phyloP scores from a whole-genome alignment of 2,797 vertebrate genomes.

The Chelonia mydas region DNA sequence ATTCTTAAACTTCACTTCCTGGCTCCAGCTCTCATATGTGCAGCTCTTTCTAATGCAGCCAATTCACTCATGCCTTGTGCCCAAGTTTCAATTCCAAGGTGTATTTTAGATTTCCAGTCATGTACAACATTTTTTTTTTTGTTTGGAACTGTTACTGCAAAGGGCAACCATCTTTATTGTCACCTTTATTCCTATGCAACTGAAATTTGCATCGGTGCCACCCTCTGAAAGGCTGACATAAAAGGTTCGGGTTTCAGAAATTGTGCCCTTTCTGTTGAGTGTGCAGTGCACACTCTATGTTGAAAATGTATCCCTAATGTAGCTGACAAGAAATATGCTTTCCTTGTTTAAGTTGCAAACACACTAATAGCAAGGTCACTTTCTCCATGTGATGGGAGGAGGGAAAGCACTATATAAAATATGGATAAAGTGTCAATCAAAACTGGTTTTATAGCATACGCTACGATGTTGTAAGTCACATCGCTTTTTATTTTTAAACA shows the following conservation, averaged over 20 bases:
- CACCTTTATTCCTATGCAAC: conserved; percentile 12
- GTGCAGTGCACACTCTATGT: background rate
- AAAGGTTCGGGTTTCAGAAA: conserved; percentile 27
- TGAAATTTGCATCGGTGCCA: conserved; percentile 22
- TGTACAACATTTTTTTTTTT: background rate
- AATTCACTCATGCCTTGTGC: background rate
- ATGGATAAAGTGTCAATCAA: conserved; percentile 76
- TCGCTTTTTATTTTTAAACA: conserved; percentile 80
- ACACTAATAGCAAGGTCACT: conserved; percentile 75
- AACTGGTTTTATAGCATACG: conserved; percentile 67
- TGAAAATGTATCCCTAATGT: conserved; percentile 66
- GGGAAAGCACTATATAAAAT: conserved; percentile 72
- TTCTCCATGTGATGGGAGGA: conserved; percentile 71
- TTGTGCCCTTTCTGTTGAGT: conserved; percentile 7
- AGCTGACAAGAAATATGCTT: conserved; percentile 68
- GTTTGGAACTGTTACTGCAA: conserved; percentile 6
- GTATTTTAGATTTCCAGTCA: background rate
- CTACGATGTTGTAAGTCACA: conserved; percentile 75
- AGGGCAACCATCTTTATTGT: background rate
- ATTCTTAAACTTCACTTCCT: background rate
- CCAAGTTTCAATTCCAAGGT: background rate
- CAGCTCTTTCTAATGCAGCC: background rate
- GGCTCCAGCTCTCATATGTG: background rate
- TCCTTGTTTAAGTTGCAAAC: conserved; percentile 69
- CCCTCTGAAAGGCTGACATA: background rate